Evolutionary conservation across 2,888 invertebrate genomes (phyloP).

Genomic region (Encarsia formosa): DNA sequence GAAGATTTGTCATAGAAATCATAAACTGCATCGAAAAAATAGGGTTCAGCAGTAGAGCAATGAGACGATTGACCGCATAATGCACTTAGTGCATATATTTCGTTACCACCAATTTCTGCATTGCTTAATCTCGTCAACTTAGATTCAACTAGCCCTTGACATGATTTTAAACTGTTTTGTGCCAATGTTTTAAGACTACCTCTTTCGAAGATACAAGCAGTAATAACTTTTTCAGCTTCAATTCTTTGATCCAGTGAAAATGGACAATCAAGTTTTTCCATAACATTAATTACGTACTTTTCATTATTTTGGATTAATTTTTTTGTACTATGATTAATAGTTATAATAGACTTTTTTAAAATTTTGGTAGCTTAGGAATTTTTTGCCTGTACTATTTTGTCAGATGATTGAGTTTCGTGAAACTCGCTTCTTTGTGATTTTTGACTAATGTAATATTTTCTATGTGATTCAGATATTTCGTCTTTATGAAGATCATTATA

Average conservation of each 20-base stretch:
- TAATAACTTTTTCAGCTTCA: constrained; percentile 17
- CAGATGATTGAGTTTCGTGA: too few species aligned
- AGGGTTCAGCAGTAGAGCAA: constrained; percentile 20
- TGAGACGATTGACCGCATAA: constrained; percentile 23
- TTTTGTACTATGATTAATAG: background rate
- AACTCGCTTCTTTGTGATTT: background rate
- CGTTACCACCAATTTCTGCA: background rate
- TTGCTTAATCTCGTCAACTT: constrained; percentile 4
- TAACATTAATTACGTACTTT: background rate
- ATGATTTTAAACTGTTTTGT: background rate
- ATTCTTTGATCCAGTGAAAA: constrained; percentile 1
- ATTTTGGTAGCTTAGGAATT: background rate
- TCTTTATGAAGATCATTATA: background rate
- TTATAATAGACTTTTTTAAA: background rate
- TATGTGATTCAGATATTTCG: background rate
- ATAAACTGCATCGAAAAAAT: constrained; percentile 24
- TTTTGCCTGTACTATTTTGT: background rate
- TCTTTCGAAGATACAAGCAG: constrained; percentile 14
- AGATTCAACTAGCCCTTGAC: constrained; percentile 13
- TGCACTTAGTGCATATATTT: constrained; percentile 1
- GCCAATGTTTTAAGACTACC: constrained; percentile 3
- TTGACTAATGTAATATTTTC: background rate
- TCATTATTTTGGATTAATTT: background rate
- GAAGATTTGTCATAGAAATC: background rate
- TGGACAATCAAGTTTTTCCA: background rate